These are phyloP conservation scores for Gandaritis pyraliata DNA, from an alignment of 2,888 invertebrate species.

Conservation along the genomic window DNA sequence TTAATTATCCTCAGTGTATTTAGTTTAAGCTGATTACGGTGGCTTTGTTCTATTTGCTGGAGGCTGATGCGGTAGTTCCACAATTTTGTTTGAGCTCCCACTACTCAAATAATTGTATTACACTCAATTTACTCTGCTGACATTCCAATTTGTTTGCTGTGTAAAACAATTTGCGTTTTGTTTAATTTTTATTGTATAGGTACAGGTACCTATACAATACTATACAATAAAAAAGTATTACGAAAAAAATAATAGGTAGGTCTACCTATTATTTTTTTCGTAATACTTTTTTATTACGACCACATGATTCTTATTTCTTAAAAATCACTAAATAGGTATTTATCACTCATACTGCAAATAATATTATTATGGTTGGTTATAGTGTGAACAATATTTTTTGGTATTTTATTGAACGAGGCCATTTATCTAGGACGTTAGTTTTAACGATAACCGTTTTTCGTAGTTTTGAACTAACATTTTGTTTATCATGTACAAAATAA, in stretches of 20 bases:
- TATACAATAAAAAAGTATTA: no score
- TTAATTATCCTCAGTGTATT: constrained; percentile 20
- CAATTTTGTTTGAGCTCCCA: constrained; percentile 24
- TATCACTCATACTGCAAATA: neutral
- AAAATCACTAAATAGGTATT: no score
- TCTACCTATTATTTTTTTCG: no score
- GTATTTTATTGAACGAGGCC: constrained; percentile 8
- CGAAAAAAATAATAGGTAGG: no score
- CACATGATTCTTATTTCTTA: no score
- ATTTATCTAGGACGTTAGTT: constrained; percentile 7
- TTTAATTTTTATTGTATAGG: neutral
- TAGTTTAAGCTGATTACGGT: constrained; percentile 29
- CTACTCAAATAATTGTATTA: constrained; percentile 25
- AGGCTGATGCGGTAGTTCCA: constrained; percentile 16
- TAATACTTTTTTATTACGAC: no score
- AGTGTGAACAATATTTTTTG: neutral
- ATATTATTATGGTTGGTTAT: neutral
- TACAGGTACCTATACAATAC: no score
- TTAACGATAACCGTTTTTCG: constrained; percentile 9
- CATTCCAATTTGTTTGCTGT: constrained; percentile 11
- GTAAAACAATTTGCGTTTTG: constrained; percentile 12
- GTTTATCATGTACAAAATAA: neutral
- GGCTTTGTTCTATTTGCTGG: constrained; percentile 28
- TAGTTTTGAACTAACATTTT: constrained; percentile 13
- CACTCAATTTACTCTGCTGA: constrained; percentile 19